Evolutionary conservation across 2,113 vertebrate species (phyloP).

Genomic region (Pedetes capensis): DNA sequence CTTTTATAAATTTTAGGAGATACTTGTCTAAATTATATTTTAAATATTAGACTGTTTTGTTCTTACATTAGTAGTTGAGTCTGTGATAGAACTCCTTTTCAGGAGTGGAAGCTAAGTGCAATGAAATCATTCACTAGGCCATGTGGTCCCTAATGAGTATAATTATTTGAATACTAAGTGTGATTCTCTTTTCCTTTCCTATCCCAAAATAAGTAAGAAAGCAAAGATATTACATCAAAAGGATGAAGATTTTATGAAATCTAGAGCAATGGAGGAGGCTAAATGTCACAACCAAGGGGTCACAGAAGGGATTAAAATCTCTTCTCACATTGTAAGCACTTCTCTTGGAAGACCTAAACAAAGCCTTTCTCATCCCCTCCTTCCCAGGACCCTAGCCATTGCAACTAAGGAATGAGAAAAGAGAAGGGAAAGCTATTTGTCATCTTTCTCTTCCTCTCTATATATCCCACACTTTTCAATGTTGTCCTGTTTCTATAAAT

Average conservation of each 20-base stretch:
- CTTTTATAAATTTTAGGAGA: not conserved
- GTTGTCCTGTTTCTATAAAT: not conserved
- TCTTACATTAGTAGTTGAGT: not conserved
- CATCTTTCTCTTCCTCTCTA: not conserved
- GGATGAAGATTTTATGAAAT: not conserved
- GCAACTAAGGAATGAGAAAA: not conserved
- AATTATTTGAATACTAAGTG: not conserved
- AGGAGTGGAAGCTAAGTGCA: not conserved
- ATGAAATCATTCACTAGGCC: not conserved
- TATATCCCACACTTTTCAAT: not conserved
- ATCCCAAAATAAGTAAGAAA: not conserved
- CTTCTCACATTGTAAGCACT: not conserved
- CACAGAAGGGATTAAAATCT: not conserved
- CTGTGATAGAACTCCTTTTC: not conserved
- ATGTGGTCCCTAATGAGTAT: not conserved
- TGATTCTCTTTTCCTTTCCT: not conserved
- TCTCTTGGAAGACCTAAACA: not conserved
- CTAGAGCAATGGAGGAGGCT: not conserved
- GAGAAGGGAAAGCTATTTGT: not conserved
- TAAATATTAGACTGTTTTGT: not conserved
- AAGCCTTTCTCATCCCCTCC: not conserved
- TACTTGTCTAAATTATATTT: not conserved
- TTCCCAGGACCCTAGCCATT: not conserved
- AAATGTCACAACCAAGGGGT: not conserved
- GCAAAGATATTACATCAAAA: not conserved